Conservation (phyloP, 2,888 invertebrate genomes). For the Caenorhabditis macrosperma region DNA sequence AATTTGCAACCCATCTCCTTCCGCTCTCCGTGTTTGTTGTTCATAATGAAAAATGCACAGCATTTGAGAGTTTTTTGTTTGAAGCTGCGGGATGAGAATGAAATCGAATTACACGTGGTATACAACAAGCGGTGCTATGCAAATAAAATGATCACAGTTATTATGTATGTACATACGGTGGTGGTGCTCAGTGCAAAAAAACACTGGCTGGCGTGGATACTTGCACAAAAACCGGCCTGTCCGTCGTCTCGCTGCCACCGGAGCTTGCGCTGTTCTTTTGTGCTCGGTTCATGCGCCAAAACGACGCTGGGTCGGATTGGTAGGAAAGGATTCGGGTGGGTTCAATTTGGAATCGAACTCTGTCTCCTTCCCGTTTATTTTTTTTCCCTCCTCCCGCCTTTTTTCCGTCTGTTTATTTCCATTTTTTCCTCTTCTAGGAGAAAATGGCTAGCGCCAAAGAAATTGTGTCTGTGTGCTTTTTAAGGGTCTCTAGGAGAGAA, state of each 20-base stretch:
- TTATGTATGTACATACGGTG: slow-evolving; percentile 39
- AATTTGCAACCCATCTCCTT: neutral
- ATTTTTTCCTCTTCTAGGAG: too few species aligned
- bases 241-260: slow-evolving; percentile 1
- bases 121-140: slow-evolving; percentile 3
- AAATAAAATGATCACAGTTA: slow-evolving; percentile 48
- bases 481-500: too few species aligned
- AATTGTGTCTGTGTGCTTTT: too few species aligned
- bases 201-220: slow-evolving; percentile 17
- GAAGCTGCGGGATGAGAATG: neutral
- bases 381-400: too few species aligned
- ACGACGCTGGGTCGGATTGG: neutral
- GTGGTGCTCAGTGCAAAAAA: slow-evolving; percentile 25
- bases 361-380: too few species aligned
- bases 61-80: neutral
- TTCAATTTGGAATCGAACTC: too few species aligned
- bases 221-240: slow-evolving; percentile 38
- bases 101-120: slow-evolving; percentile 43
- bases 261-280: slow-evolving; percentile 10
- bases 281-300: slow-evolving; percentile 15
- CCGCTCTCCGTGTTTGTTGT: neutral
- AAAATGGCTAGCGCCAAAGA: too few species aligned
- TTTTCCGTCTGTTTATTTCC: too few species aligned
- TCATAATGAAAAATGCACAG: neutral
- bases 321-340: too few species aligned